Evolutionary conservation across 2,888 invertebrate species (phyloP).

Genomic region (Eupithecia subfuscata): DNA sequence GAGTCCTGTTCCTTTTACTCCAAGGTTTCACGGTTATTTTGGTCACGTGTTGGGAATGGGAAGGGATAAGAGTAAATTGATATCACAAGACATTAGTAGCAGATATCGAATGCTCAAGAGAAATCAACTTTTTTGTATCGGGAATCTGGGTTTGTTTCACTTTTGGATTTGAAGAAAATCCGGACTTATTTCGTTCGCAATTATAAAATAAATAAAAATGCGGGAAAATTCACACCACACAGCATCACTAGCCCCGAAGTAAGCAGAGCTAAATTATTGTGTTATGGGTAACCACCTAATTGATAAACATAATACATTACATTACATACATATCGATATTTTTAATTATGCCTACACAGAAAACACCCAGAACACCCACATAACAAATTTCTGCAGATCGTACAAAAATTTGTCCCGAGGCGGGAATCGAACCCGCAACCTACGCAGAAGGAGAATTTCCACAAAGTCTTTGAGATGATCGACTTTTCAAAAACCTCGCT

Average conservation of each 20-base stretch:
- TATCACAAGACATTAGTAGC: conserved; percentile 1
- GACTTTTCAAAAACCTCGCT: not conserved
- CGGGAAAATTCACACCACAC: not conserved
- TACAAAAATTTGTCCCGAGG: too few species aligned
- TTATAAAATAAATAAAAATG: not conserved
- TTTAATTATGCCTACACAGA: too few species aligned
- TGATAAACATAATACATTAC: too few species aligned
- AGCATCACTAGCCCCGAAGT: not conserved
- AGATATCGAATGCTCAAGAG: not conserved
- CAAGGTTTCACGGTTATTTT: conserved; percentile 1
- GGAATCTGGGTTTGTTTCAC: not conserved
- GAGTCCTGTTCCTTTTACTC: conserved; percentile 26
- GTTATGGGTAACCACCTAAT: too few species aligned
- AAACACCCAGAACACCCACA: too few species aligned
- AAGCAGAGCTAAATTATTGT: not conserved
- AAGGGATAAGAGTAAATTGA: not conserved
- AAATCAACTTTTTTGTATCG: not conserved
- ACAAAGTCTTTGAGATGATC: not conserved
- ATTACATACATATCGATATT: too few species aligned
- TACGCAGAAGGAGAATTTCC: too few species aligned
- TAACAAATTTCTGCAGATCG: too few species aligned
- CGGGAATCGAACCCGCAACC: too few species aligned
- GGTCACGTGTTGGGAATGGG: conserved; percentile 24
- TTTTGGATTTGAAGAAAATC: not conserved
- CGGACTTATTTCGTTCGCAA: not conserved